These are phyloP conservation scores for Amphiprion percula DNA, from an alignment of 2,113 vertebrate genomes.

Conservation along the genomic window DNA sequence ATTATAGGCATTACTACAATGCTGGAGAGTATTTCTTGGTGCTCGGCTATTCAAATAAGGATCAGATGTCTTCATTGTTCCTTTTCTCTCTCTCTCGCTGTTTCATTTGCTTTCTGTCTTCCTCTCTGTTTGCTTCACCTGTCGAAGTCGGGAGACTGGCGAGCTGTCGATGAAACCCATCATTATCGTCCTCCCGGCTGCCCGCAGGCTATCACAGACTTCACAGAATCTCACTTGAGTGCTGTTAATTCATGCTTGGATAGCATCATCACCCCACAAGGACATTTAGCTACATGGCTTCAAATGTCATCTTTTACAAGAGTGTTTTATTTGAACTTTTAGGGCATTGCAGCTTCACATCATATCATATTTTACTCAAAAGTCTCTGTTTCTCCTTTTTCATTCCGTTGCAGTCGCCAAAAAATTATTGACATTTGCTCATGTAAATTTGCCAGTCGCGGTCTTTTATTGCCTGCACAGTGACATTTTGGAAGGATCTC, in stretches of 20 bases:
- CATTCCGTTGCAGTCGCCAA: conserved; percentile 18
- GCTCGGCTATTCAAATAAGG: conserved; percentile 15
- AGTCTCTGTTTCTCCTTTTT: background rate
- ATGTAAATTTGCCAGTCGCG: conserved; percentile 69
- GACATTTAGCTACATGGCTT: conserved; percentile 10
- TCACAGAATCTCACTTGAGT: background rate
- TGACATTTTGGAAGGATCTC: conserved; percentile 73
- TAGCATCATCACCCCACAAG: background rate
- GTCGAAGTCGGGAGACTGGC: background rate
- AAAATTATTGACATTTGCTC: conserved; percentile 72
- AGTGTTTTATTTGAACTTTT: background rate
- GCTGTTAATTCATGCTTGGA: conserved; percentile 34
- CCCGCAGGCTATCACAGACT: conserved; percentile 4
- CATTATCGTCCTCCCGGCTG: conserved; percentile 22
- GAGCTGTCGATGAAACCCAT: conserved; percentile 23
- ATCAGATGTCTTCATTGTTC: conserved; percentile 29
- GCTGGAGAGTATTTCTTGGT: background rate
- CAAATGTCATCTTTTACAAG: conserved; percentile 30
- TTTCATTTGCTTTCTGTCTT: background rate
- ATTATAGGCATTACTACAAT: conserved; percentile 60
- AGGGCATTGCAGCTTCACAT: background rate
- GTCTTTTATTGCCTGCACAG: conserved; percentile 58
- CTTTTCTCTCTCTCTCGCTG: background rate
- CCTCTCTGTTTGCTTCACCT: conserved; percentile 23
- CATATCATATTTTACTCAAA: background rate